These are phyloP conservation scores for Eira barbara DNA, from an alignment of 2,113 vertebrate species.

Conservation along the genomic window DNA sequence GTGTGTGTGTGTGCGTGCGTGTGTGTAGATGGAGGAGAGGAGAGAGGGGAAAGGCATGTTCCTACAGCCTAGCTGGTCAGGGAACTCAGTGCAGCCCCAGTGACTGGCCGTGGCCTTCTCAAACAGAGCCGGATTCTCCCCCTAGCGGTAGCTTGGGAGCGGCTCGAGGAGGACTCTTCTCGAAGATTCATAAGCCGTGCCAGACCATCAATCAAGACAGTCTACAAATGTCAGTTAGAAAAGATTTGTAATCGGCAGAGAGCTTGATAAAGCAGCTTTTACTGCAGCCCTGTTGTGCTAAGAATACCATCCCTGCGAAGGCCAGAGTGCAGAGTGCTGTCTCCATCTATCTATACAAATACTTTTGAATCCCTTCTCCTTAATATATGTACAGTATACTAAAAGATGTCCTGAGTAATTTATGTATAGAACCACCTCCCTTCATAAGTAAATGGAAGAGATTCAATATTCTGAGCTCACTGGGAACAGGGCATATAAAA, in stretches of 20 bases:
- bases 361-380: background rate
- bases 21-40: background rate
- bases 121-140: background rate
- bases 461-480: background rate
- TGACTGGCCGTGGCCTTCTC: fast-evolving
- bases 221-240: background rate
- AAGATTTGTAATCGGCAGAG: background rate
- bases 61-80: fast-evolving
- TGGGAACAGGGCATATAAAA: constrained; percentile 15
- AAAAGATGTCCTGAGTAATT: background rate
- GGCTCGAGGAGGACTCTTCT: background rate
- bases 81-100: fast-evolving
- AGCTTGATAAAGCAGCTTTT: background rate
- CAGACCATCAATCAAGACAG: background rate
- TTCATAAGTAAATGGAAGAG: constrained; percentile 11
- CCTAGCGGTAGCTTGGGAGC: background rate
- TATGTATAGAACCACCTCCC: background rate
- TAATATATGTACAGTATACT: too few species aligned
- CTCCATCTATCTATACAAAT: background rate
- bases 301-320: background rate
- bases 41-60: too few species aligned
- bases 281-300: fast-evolving
- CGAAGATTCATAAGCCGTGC: background rate
- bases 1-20: too few species aligned
- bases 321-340: background rate